Conservation (phyloP, 64 coral and sea anemone genomes). For the Dendronephthya gigantea region DNA sequence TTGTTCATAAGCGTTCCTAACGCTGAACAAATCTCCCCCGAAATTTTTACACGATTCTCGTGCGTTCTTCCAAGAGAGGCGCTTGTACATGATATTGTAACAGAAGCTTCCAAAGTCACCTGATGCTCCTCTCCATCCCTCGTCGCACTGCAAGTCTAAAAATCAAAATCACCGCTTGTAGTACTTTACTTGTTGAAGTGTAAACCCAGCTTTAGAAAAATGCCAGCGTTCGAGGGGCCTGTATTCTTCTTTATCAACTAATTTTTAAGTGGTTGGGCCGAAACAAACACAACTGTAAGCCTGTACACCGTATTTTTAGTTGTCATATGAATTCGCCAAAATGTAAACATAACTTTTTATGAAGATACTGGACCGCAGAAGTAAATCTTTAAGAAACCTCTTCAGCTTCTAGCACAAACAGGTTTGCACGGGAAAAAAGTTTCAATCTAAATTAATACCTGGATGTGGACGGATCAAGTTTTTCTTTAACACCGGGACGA, state of each 20-base stretch:
- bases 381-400: too few relatives aligned
- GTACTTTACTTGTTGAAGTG: neutral
- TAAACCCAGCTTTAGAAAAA: too few relatives aligned
- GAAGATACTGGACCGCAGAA: too few relatives aligned
- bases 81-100: constrained; percentile 64
- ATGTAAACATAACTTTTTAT: too few relatives aligned
- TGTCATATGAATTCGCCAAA: too few relatives aligned
- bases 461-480: constrained; percentile 62
- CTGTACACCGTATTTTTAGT: too few relatives aligned
- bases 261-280: too few relatives aligned
- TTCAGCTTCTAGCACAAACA: too few relatives aligned
- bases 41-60: constrained; percentile 39
- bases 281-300: too few relatives aligned
- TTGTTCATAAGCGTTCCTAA: constrained; percentile 95
- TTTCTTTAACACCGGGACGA: constrained; percentile 24
- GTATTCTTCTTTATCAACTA: too few relatives aligned
- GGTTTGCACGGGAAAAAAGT: too few relatives aligned
- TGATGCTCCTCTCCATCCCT: constrained; percentile 74
- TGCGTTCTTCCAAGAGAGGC: constrained; percentile 70
- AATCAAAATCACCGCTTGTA: neutral
- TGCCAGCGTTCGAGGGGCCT: too few relatives aligned
- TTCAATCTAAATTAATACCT: constrained; percentile 24
- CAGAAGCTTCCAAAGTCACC: constrained; percentile 95
- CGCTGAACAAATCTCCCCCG: constrained; percentile 83
- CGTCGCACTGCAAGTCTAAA: constrained; percentile 77